A percentile compares a stretch with the other conserved stretches of the same genome.
These are phyloP conservation scores for Myotis brandtii DNA, from an alignment of 2,113 vertebrate genomes.

Conservation along the genomic window DNA sequence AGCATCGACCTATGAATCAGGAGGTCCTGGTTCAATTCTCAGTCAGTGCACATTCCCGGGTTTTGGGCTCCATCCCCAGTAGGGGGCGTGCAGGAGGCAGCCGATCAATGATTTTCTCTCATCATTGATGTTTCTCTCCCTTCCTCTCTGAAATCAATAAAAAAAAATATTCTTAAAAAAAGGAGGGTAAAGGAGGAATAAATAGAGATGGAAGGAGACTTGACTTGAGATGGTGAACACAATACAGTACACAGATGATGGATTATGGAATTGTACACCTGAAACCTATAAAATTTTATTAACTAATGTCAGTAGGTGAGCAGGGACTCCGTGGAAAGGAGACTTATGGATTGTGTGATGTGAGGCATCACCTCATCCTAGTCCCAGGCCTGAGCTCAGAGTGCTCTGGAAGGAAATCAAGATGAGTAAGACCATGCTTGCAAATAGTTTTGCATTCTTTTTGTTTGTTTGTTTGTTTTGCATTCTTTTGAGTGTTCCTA, in stretches of 20 bases:
- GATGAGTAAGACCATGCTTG: background rate
- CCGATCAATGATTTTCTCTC: no score
- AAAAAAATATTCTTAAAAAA: no score
- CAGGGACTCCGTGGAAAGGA: background rate
- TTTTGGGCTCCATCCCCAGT: no score
- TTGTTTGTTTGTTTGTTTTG: no score
- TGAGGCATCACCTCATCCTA: background rate
- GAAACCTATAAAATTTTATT: background rate
- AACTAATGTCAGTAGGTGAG: background rate
- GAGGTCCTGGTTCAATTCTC: no score
- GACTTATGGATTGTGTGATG: rapidly evolving
- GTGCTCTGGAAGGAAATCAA: background rate
- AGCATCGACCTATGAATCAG: no score
- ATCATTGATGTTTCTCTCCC: no score
- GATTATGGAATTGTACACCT: background rate
- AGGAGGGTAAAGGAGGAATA: no score
- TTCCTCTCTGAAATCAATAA: no score
- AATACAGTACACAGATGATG: background rate
- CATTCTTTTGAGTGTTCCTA: background rate
- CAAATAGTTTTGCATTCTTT: background rate
- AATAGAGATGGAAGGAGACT: background rate
- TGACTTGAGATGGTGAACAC: background rate
- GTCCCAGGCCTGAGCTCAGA: background rate
- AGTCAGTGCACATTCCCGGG: no score
- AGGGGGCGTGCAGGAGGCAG: no score